Percentiles rank a stretch among this genome's conserved stretches.
phyloP scores from a whole-genome alignment of 2,113 vertebrate genomes.

The Hippocampus comes region DNA sequence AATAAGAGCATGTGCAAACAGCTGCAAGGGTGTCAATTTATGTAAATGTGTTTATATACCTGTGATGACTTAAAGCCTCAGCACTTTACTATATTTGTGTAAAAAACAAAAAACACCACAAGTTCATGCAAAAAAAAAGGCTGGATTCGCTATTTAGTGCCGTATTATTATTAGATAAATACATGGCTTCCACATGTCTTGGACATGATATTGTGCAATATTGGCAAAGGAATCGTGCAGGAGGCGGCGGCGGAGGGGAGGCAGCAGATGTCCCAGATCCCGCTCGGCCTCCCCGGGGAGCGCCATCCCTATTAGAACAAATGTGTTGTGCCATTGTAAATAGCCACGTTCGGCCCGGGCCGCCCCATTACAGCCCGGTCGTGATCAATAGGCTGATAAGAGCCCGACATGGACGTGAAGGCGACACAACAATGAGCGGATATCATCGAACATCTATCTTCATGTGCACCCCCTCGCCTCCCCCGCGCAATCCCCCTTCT shows the following conservation, averaged over 20 bases:
- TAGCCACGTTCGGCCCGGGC: constrained; percentile 97
- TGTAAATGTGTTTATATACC: constrained; percentile 95
- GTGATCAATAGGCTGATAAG: constrained; percentile 99
- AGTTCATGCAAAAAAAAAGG: constrained; percentile 66
- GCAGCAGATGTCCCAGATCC: constrained; percentile 98
- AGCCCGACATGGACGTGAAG: constrained; percentile 99
- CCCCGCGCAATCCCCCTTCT: constrained; percentile 56
- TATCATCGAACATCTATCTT: constrained; percentile 99
- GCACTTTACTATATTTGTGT: constrained; percentile 96
- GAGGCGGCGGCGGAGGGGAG: constrained; percentile 88
- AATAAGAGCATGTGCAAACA: constrained; percentile 96
- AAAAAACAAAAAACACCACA: constrained; percentile 93
- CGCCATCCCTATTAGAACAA: constrained; percentile 99
- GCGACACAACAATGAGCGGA: constrained; percentile 99
- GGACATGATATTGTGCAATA: constrained; percentile 69
- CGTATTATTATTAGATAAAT: constrained; percentile 8
- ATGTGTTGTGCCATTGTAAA: constrained; percentile 99
- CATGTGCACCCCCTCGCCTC: constrained; percentile 78
- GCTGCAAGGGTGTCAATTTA: constrained; percentile 96
- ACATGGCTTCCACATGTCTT: constrained; percentile 24
- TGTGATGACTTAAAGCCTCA: constrained; percentile 80
- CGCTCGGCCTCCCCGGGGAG: constrained; percentile 89
- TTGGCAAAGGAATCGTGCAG: not conserved
- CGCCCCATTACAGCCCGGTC: constrained; percentile 99
- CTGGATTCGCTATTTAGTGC: not conserved